Percentiles rank a stretch among this genome's conserved stretches.
Evolutionary conservation across 2,113 vertebrate species (phyloP).

Genomic region (Heterotilapia buettikoferi): DNA sequence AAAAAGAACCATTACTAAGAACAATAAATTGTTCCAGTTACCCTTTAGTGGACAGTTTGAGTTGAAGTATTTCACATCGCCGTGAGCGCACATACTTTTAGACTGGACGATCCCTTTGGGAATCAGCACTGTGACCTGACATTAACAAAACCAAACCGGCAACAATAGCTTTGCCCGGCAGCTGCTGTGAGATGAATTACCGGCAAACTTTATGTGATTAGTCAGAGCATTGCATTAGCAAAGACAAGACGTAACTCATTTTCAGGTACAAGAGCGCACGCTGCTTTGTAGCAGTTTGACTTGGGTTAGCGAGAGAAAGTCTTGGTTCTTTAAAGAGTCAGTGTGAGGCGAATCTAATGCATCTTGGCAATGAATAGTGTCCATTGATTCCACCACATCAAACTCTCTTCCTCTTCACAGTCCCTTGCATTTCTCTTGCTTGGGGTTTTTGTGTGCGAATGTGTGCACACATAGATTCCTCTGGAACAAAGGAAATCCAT

Average conservation of each 20-base stretch:
- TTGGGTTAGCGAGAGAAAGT: not conserved
- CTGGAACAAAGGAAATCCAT: constrained; percentile 8
- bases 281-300: not conserved
- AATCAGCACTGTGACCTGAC: constrained; percentile 36
- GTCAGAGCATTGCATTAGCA: not conserved
- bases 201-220: not conserved
- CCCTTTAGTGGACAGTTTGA: constrained; percentile 22
- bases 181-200: constrained; percentile 17
- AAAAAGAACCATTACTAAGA: constrained; percentile 3
- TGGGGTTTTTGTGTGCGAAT: not conserved
- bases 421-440: constrained; percentile 30
- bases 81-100: constrained; percentile 29
- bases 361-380: constrained; percentile 58
- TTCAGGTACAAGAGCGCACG: not conserved
- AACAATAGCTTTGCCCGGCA: constrained; percentile 5
- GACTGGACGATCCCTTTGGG: constrained; percentile 2
- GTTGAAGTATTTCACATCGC: constrained; percentile 9
- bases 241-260: not conserved
- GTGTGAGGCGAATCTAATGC: constrained; percentile 46
- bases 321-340: constrained; percentile 13
- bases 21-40: constrained; percentile 26
- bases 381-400: constrained; percentile 62
- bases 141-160: constrained; percentile 31
- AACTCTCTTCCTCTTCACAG: constrained; percentile 59
- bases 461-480: not conserved